These are phyloP conservation scores for Sylvilagus floridanus DNA, from an alignment of 2,797 vertebrate species.

Conservation along the genomic window DNA sequence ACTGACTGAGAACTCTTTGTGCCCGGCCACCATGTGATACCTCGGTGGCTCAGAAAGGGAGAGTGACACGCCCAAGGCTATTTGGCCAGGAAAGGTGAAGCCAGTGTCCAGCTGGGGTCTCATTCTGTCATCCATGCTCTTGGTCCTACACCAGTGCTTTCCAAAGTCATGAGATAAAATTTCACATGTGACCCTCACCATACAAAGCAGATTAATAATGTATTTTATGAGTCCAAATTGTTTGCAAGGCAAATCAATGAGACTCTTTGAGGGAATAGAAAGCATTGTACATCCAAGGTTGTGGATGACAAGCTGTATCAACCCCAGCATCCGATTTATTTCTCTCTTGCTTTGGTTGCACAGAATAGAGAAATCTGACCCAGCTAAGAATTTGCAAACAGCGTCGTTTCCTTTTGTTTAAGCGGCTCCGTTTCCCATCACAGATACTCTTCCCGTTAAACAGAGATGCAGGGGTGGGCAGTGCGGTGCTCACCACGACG, in stretches of 20 bases:
- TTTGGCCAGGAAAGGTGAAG: neutral
- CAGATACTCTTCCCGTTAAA: neutral
- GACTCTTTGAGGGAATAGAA: constrained; percentile 4
- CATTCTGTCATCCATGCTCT: neutral
- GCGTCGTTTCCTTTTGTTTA: neutral
- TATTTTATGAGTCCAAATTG: neutral
- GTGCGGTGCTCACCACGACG: too few relatives aligned
- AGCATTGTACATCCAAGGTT: constrained; percentile 30
- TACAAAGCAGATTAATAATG: neutral
- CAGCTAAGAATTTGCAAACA: constrained; percentile 9
- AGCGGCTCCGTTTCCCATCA: neutral
- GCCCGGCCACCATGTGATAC: neutral
- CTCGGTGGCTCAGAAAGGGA: neutral
- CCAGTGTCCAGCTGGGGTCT: neutral
- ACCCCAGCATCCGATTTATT: neutral
- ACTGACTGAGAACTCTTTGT: neutral
- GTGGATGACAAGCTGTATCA: neutral
- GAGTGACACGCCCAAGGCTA: neutral
- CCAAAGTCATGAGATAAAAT: neutral
- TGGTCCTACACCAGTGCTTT: neutral
- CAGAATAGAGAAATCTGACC: constrained; percentile 19
- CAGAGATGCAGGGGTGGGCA: neutral
- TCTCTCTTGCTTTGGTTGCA: constrained; percentile 41
- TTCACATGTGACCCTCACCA: neutral
- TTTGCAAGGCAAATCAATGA: neutral